Percentiles rank a stretch among this genome's conserved stretches.
These are phyloP conservation scores for Heterodera filipjevi DNA, from an alignment of 2,888 invertebrate genomes.

Conservation along the genomic window DNA sequence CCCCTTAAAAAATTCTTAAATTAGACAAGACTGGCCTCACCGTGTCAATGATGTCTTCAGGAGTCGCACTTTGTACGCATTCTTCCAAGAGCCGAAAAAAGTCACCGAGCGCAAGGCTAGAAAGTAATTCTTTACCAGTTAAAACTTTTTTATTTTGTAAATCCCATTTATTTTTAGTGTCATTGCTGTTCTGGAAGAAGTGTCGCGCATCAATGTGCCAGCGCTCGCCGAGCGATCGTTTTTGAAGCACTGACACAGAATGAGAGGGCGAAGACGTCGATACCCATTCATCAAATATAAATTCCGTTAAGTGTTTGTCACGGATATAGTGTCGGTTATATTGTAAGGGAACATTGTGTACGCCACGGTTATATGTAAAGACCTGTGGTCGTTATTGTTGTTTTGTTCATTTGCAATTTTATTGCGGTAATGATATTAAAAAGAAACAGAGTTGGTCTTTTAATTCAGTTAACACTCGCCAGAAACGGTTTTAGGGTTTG, in stretches of 20 bases:
- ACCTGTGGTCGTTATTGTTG: too few relatives aligned
- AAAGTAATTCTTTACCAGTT: slow-evolving; percentile 44
- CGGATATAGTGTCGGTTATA: too few relatives aligned
- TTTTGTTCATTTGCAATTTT: too few relatives aligned
- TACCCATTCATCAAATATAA: slow-evolving; percentile 93
- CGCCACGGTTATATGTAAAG: too few relatives aligned
- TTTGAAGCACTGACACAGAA: slow-evolving; percentile 97
- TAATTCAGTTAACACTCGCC: too few relatives aligned
- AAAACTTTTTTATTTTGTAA: not conserved
- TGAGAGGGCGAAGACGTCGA: slow-evolving; percentile 90
- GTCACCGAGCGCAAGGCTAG: slow-evolving; percentile 46
- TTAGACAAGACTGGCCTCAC: slow-evolving; percentile 71
- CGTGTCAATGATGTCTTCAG: slow-evolving; percentile 97
- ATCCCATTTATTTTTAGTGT: slow-evolving; percentile 65
- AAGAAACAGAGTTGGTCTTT: too few relatives aligned
- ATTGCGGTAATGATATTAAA: too few relatives aligned
- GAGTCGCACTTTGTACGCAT: slow-evolving; percentile 96
- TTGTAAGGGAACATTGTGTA: too few relatives aligned
- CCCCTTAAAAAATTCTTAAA: not conserved
- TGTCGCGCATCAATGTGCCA: slow-evolving; percentile 90
- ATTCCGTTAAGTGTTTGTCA: slow-evolving; percentile 66
- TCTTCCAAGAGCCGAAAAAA: slow-evolving; percentile 80
- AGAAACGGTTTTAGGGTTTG: too few relatives aligned
- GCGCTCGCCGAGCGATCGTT: slow-evolving; percentile 86
- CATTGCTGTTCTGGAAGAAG: slow-evolving; percentile 74